Conservation (phyloP, 2,113 vertebrate species). For the Tapirus terrestris region DNA sequence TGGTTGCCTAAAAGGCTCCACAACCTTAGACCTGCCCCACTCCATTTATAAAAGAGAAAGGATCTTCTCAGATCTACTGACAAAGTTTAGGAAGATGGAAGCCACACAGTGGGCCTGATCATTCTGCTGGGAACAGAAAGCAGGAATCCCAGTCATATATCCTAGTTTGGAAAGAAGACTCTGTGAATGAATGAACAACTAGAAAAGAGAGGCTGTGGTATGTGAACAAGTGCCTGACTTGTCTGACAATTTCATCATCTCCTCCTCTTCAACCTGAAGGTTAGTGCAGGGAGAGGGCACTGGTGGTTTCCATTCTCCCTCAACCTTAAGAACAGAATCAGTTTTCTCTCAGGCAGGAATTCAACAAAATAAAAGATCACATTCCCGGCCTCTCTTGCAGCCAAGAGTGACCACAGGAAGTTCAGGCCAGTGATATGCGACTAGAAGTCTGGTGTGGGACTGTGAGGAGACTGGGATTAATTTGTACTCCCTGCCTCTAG, state of each 20-base stretch:
- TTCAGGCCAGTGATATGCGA: background rate
- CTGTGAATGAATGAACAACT: constrained; percentile 44
- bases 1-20: background rate
- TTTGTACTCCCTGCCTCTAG: background rate
- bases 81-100: constrained; percentile 88
- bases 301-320: background rate
- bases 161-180: constrained; percentile 86
- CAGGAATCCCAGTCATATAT: constrained; percentile 86
- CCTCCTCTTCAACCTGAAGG: background rate
- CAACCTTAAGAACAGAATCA: background rate
- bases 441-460: background rate
- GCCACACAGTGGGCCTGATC: constrained; percentile 85
- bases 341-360: background rate
- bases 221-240: background rate
- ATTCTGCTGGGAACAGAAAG: constrained; percentile 91
- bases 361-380: background rate
- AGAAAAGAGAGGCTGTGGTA: background rate
- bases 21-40: too few relatives aligned
- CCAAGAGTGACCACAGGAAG: background rate
- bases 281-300: background rate
- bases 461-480: background rate
- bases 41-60: background rate
- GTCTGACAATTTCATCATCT: background rate
- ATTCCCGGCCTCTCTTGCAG: background rate
- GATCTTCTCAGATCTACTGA: constrained; percentile 56